Conservation (phyloP, 2,113 vertebrate species). For the Cyprinodon tularosa region DNA sequence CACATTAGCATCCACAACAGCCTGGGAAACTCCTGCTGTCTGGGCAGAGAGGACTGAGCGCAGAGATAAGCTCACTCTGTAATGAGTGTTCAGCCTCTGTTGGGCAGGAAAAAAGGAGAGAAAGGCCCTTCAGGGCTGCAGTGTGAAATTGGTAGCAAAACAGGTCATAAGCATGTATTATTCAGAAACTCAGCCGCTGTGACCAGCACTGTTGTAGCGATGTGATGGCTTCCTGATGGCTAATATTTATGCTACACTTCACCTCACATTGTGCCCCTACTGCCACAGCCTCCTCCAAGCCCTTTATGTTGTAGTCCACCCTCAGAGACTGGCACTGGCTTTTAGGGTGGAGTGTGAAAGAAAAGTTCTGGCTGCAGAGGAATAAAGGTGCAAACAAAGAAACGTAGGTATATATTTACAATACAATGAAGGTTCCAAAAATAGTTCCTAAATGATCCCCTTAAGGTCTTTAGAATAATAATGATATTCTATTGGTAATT, state of each 20-base stretch:
- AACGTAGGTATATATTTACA: constrained; percentile 40
- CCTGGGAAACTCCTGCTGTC: constrained; percentile 48
- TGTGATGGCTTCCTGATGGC: constrained; percentile 9
- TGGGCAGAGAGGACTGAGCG: constrained; percentile 38
- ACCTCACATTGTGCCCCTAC: constrained; percentile 18
- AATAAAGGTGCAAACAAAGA: constrained; percentile 66
- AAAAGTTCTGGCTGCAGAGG: constrained; percentile 21
- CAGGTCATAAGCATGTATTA: constrained; percentile 35
- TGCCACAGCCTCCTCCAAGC: constrained; percentile 13
- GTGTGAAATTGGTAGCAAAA: constrained; percentile 22
- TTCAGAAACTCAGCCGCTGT: constrained; percentile 30
- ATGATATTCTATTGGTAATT: too few relatives aligned
- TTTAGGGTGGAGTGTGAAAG: background rate
- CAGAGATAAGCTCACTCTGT: constrained; percentile 60
- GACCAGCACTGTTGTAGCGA: constrained; percentile 29
- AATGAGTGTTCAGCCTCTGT: constrained; percentile 50
- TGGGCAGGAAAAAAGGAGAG: constrained; percentile 32
- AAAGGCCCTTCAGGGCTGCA: constrained; percentile 10
- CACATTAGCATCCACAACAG: constrained; percentile 61
- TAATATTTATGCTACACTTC: constrained; percentile 31
- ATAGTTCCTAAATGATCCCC: background rate
- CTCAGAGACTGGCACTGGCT: constrained; percentile 30
- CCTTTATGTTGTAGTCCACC: constrained; percentile 34
- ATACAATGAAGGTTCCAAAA: constrained; percentile 24
- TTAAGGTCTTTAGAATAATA: background rate